Percentiles rank a stretch among this genome's conserved stretches.
phyloP scores from a whole-genome alignment of 2,113 vertebrate genomes.

The Aptenodytes patagonicus region DNA sequence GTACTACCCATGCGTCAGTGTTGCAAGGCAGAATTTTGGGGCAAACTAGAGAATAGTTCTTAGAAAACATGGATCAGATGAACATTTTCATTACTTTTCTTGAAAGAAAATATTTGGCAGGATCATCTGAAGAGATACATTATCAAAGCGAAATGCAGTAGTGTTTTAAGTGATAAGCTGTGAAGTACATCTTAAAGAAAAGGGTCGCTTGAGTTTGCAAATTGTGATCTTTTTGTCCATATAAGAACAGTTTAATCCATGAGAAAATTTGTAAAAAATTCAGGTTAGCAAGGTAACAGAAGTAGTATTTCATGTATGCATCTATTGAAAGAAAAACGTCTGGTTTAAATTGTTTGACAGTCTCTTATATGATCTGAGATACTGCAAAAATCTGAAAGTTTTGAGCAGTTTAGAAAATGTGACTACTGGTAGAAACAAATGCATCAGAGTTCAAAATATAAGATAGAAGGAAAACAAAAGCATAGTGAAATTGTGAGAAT shows the following conservation, averaged over 20 bases:
- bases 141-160: not conserved
- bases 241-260: not conserved
- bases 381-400: not conserved
- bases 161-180: not conserved
- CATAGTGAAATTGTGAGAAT: not conserved
- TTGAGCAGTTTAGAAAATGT: not conserved
- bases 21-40: not conserved
- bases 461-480: not conserved
- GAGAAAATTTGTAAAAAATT: not conserved
- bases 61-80: not conserved
- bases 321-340: not conserved
- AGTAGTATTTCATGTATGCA: not conserved
- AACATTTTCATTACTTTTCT: not conserved
- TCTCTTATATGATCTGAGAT: not conserved
- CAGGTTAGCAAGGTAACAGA: not conserved
- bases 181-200: not conserved
- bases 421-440: not conserved
- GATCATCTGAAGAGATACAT: not conserved
- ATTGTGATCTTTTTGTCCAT: not conserved
- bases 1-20: not conserved
- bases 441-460: not conserved
- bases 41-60: not conserved
- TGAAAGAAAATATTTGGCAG: not conserved
- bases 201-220: not conserved
- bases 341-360: not conserved